These are phyloP conservation scores for Phyllostomus discolor DNA, from an alignment of 2,113 vertebrate species.

Conservation along the genomic window DNA sequence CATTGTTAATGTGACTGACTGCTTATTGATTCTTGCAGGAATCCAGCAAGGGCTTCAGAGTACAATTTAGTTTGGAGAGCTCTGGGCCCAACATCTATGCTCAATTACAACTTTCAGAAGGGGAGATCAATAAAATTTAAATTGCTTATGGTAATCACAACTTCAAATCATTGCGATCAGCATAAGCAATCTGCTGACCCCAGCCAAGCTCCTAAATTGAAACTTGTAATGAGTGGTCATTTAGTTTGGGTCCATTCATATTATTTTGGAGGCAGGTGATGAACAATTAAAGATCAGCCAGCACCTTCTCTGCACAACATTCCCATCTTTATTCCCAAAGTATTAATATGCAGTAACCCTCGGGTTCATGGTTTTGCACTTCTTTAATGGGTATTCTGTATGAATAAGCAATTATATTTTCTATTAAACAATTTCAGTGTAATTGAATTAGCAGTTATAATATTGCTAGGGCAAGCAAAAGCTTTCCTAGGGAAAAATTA, in stretches of 20 bases:
- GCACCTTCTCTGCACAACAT: constrained; percentile 78
- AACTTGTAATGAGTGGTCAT: constrained; percentile 88
- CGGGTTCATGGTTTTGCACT: constrained; percentile 81
- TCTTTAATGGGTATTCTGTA: constrained; percentile 87
- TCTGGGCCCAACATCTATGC: constrained; percentile 84
- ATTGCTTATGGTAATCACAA: constrained; percentile 98
- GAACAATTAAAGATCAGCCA: constrained; percentile 84
- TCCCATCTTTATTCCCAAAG: constrained; percentile 81
- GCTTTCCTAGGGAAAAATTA: constrained; percentile 86
- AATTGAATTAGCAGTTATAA: constrained; percentile 89
- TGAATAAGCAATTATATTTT: constrained; percentile 91
- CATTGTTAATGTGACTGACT: constrained; percentile 92
- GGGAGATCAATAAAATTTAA: constrained; percentile 98
- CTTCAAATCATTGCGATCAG: constrained; percentile 94
- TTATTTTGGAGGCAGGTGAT: constrained; percentile 86
- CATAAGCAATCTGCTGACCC: constrained; percentile 96
- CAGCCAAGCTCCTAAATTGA: constrained; percentile 87
- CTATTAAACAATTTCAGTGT: constrained; percentile 88
- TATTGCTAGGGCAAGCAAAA: constrained; percentile 88
- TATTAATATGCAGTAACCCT: constrained; percentile 82
- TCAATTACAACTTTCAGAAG: constrained; percentile 95
- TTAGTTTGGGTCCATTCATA: constrained; percentile 85
- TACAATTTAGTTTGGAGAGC: constrained; percentile 86
- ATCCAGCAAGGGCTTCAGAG: constrained; percentile 84
- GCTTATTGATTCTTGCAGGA: constrained; percentile 88